Evolutionary conservation across 2,888 invertebrate species (phyloP).

Genomic region (Leptopterna dolabrata): DNA sequence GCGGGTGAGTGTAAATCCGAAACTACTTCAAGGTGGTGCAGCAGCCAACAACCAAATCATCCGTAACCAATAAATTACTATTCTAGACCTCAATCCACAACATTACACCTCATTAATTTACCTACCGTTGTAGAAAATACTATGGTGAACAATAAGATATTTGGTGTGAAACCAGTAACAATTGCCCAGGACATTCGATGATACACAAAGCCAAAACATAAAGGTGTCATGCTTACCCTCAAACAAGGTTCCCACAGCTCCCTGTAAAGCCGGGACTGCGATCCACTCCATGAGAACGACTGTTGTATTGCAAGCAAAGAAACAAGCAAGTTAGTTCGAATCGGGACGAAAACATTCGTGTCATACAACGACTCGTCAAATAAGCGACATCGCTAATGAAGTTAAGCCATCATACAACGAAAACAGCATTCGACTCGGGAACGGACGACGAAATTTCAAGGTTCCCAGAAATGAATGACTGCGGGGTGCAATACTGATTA

Average conservation of each 20-base stretch:
- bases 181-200: background rate
- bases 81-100: background rate
- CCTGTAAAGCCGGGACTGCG: constrained; percentile 78
- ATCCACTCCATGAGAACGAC: constrained; percentile 87
- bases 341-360: background rate
- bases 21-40: too few species aligned
- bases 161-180: background rate
- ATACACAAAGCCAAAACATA: background rate
- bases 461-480: background rate
- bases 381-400: background rate
- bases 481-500: background rate
- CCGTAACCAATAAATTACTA: background rate
- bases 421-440: background rate
- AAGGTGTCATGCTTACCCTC: constrained; percentile 67
- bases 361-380: constrained; percentile 56
- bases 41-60: too few species aligned
- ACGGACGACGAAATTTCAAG: background rate
- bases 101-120: background rate
- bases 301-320: constrained; percentile 66
- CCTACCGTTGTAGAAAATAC: background rate
- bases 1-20: too few species aligned
- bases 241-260: constrained; percentile 73
- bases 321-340: constrained; percentile 37
- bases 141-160: background rate
- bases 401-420: background rate